Evolutionary conservation across 1,140 invertebrate species (phyloP), one percentile per base, ranked within the genome.

Genomic region (Stegodyphus dumicola): DNA sequence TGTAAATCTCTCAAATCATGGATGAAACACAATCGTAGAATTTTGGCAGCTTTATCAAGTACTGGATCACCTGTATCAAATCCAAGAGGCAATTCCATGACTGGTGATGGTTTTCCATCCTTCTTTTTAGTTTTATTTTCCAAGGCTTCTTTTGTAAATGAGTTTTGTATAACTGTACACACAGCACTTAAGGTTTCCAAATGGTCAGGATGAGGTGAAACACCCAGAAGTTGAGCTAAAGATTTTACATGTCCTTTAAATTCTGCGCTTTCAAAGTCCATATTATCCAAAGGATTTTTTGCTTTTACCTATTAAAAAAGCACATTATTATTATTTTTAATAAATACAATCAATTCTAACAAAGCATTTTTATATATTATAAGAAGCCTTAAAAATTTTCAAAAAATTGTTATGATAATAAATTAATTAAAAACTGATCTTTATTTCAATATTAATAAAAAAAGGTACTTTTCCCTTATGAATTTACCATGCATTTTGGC

Each of bases 1-100:
- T 99, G 98, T 48, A 99, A 92, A 87, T 97, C 93, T 87, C 97
- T 92, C 7, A 99, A 90, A 90, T 98, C 96, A 89, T 96, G 95
- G 87, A 99, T 95, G 90, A 98, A 98, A 6, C 99, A 90, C 17
- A 99, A 92, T 64, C 96, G 93, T 49, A 99, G 91, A 65, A 98
- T 93, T 91, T 92, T 92, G 6, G 94, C 94, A 13, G 96, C 95
- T 89, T 95, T 93, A 88, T 95, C 95, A 53, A 95, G 89, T 33
- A 93, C 92, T 70, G 92, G 91, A 91, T 96, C 95, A 74, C 92
- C 92, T 71, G 93, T 92, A 80, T 95, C 93, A 90, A 94, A 94
- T 70, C 94, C 94, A 76, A 95, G 88, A 87, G 93, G 92, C 67
- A 92, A 91, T 87, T 95, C 93, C 89, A 93, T 92, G 17, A 95